Evolutionary conservation across 2,113 vertebrate species (phyloP).

Genomic region (Misgurnus anguillicaudatus): DNA sequence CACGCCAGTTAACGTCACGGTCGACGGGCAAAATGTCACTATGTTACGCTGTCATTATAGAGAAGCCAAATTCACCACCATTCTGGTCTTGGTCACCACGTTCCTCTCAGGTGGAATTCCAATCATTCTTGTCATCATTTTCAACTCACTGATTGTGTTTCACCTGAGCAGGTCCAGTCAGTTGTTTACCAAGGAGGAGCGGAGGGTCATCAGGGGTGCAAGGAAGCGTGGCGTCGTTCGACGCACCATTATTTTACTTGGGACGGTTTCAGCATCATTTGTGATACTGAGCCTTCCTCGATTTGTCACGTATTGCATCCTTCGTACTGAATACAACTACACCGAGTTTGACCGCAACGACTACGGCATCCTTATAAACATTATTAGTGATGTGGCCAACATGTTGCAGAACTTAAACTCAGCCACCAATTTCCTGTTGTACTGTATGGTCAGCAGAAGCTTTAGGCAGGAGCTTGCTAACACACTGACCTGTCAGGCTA

Average conservation of each 20-base stretch:
- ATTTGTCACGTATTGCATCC: conserved; percentile 77
- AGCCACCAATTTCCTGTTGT: conserved; percentile 78
- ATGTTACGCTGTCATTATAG: conserved; percentile 68
- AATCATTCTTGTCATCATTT: conserved; percentile 73
- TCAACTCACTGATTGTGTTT: conserved; percentile 73
- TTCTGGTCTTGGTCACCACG: conserved; percentile 74
- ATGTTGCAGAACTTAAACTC: conserved; percentile 81
- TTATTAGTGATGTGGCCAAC: conserved; percentile 72
- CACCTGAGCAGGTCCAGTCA: conserved; percentile 63
- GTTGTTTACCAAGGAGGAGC: conserved; percentile 74
- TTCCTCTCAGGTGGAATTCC: conserved; percentile 74
- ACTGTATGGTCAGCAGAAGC: conserved; percentile 73
- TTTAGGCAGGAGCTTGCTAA: conserved; percentile 70
- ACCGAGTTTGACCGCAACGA: conserved; percentile 69
- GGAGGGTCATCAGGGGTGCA: conserved; percentile 58
- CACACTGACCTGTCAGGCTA: conserved; percentile 55
- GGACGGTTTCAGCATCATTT: conserved; percentile 69
- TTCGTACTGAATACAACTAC: conserved; percentile 73
- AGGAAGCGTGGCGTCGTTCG: conserved; percentile 61
- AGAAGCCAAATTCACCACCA: conserved; percentile 62
- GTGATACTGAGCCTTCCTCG: conserved; percentile 75
- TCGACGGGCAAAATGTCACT: conserved; percentile 55
- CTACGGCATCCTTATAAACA: conserved; percentile 72
- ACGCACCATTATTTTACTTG: conserved; percentile 71
- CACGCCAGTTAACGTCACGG: conserved; percentile 52